Conservation (phyloP, 2,888 invertebrate species). For the Pachydiplax longipennis region DNA sequence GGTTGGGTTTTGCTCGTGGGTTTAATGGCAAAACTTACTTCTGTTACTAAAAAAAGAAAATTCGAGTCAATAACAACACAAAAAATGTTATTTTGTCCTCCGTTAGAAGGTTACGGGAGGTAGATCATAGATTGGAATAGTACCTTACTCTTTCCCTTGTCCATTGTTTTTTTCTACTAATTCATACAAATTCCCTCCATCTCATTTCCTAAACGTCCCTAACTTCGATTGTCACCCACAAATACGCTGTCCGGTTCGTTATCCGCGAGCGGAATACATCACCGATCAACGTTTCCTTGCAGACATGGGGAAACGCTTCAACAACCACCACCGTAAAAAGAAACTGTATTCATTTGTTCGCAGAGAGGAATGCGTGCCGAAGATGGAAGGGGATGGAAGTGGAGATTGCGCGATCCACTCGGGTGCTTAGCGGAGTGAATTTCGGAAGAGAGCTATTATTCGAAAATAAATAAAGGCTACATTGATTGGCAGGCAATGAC, state of each 20-base stretch:
- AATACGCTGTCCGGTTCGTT: background rate
- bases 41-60: too few relatives aligned
- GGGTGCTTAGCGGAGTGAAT: background rate
- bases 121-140: too few relatives aligned
- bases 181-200: too few relatives aligned
- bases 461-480: background rate
- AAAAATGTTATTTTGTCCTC: too few relatives aligned
- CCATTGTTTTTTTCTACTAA: too few relatives aligned
- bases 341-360: background rate
- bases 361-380: background rate
- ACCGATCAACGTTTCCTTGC: background rate
- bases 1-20: too few relatives aligned
- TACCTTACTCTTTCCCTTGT: too few relatives aligned
- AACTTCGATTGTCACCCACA: too few relatives aligned
- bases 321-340: background rate
- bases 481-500: background rate
- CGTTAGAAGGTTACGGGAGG: too few relatives aligned
- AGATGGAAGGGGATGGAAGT: background rate
- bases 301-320: background rate
- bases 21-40: too few relatives aligned
- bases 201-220: too few relatives aligned
- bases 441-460: background rate
- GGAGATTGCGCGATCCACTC: background rate
- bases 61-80: too few relatives aligned
- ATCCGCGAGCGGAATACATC: background rate